These are phyloP conservation scores for Tupaia chinensis DNA, from an alignment of 2,113 vertebrate species.

Conservation along the genomic window DNA sequence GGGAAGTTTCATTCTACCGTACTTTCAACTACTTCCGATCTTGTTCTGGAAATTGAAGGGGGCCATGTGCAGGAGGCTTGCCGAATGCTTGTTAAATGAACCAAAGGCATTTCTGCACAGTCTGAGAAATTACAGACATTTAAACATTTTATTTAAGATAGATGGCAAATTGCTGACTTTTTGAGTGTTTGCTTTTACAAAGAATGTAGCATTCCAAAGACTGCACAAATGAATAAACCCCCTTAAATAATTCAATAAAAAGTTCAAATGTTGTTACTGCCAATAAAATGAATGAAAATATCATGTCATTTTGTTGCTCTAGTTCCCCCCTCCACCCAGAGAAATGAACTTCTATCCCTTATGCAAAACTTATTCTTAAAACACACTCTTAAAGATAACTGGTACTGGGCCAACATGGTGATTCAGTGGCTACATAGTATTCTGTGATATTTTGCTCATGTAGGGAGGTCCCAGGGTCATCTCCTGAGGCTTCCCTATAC, in stretches of 20 bases:
- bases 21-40: neutral
- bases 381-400: neutral
- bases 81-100: neutral
- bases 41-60: neutral
- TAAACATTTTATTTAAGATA: neutral
- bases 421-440: no score
- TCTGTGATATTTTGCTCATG: no score
- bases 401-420: no score
- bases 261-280: neutral
- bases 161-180: constrained; percentile 15
- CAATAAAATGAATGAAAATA: neutral
- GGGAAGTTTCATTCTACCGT: neutral
- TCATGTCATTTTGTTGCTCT: neutral
- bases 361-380: neutral
- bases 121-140: constrained; percentile 22
- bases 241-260: neutral
- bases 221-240: neutral
- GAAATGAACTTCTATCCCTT: neutral
- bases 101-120: neutral
- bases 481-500: no score
- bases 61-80: neutral
- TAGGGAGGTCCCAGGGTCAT: no score
- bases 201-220: neutral
- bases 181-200: neutral
- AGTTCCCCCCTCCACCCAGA: neutral